These are phyloP conservation scores for Caenorhabditis japonica DNA, from an alignment of 2,888 invertebrate species.

Conservation along the genomic window DNA sequence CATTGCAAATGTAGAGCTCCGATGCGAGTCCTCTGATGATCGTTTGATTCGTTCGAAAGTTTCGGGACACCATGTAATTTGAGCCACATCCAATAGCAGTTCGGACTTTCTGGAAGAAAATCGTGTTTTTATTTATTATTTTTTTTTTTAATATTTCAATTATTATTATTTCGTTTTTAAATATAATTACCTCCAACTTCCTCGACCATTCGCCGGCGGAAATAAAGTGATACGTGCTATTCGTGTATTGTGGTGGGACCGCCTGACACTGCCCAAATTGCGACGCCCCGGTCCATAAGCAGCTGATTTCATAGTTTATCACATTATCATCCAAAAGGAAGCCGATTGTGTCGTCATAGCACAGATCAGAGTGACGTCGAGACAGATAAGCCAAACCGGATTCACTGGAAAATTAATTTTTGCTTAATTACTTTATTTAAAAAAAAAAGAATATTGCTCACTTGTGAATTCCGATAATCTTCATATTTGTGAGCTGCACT, in stretches of 20 bases:
- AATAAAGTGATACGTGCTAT: slow-evolving; percentile 17
- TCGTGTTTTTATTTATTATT: too few species aligned
- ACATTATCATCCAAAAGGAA: slow-evolving; percentile 50
- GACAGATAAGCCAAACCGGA: neutral
- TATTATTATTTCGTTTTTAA: too few species aligned
- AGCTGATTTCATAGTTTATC: slow-evolving; percentile 37
- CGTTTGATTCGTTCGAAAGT: neutral
- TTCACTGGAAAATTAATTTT: slow-evolving; percentile 1
- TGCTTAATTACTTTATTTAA: neutral
- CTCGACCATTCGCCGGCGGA: slow-evolving; percentile 1
- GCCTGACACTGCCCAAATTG: slow-evolving; percentile 45
- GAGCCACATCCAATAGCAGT: neutral
- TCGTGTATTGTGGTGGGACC: slow-evolving; percentile 43
- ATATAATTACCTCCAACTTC: slow-evolving; percentile 20
- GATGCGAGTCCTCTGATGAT: neutral
- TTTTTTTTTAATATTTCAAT: slow-evolving; percentile 1
- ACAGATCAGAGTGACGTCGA: slow-evolving; percentile 4
- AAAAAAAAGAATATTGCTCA: neutral
- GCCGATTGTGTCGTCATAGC: slow-evolving; percentile 43
- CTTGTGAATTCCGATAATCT: slow-evolving; percentile 24
- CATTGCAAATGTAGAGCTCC: slow-evolving; percentile 59
- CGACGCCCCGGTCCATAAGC: slow-evolving; percentile 56
- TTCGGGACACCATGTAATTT: neutral
- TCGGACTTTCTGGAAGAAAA: slow-evolving; percentile 20
- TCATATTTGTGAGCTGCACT: neutral